Evolutionary conservation across 92 coral and sea anemone genomes (phyloP).

Genomic region (Epizoanthus scotinus): DNA sequence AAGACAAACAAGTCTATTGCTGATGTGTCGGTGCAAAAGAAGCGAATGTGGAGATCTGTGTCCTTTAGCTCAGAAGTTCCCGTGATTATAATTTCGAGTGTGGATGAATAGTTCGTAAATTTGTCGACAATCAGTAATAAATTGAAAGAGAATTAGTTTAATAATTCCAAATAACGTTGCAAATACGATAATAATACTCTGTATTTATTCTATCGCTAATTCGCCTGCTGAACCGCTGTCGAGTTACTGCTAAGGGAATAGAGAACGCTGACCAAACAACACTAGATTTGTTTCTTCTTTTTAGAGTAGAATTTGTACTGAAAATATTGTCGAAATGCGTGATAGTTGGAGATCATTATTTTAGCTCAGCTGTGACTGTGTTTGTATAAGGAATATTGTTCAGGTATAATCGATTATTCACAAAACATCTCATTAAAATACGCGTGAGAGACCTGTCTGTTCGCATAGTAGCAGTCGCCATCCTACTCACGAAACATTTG

Average conservation of each 20-base stretch:
- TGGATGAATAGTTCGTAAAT: conserved; percentile 32
- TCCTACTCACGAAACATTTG: no score
- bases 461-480: no score
- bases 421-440: background rate
- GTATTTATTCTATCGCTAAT: no score
- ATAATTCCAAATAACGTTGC: no score
- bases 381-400: background rate
- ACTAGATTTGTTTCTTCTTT: no score
- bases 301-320: no score
- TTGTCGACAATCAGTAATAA: no score
- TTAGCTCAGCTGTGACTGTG: background rate
- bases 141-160: background rate
- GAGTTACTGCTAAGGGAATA: no score
- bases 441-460: background rate
- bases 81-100: conserved; percentile 29
- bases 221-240: background rate
- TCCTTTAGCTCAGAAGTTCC: conserved; percentile 14
- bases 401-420: background rate
- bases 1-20: conserved; percentile 12
- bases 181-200: no score
- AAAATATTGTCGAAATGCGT: background rate
- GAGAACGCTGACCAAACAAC: no score
- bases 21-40: conserved; percentile 15
- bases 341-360: background rate
- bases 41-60: conserved; percentile 20